Percentiles rank a stretch among this genome's conserved stretches.
Evolutionary conservation across 2,888 invertebrate species (phyloP).

Genomic region (Chorisops tibialis): DNA sequence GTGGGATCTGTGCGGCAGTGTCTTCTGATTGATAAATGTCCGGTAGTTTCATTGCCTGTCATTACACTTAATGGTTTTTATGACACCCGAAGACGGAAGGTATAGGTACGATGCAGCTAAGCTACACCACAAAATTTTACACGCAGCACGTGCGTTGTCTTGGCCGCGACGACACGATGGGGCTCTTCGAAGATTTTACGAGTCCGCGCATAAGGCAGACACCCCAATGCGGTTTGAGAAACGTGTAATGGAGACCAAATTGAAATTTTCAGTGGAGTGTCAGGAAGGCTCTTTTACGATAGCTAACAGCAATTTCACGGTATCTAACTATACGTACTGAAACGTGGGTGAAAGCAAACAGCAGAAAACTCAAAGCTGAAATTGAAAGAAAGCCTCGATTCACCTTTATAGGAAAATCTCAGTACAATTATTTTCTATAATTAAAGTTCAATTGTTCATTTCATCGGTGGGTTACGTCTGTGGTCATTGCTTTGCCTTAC

Average conservation of each 20-base stretch:
- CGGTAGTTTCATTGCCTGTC: conserved; percentile 32
- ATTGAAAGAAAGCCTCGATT: not conserved
- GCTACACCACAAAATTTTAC: not conserved
- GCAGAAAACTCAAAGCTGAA: conserved; percentile 7
- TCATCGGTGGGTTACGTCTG: not conserved
- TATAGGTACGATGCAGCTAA: no score
- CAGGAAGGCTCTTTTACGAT: not conserved
- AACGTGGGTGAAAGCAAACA: not conserved
- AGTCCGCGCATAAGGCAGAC: not conserved
- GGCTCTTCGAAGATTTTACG: not conserved
- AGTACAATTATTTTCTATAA: not conserved
- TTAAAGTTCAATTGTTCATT: not conserved
- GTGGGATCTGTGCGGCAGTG: conserved; percentile 28
- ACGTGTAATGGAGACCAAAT: not conserved
- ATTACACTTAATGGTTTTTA: conserved; percentile 33
- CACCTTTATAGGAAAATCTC: not conserved
- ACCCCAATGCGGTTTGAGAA: conserved; percentile 1
- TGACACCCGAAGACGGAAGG: conserved; percentile 27
- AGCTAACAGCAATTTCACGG: not conserved
- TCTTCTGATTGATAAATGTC: conserved; percentile 34
- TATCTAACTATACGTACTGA: not conserved
- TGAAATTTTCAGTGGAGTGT: not conserved
- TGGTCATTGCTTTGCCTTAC: conserved; percentile 9
- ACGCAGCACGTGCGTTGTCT: not conserved
- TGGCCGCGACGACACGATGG: not conserved